A percentile compares a stretch with the other conserved stretches of the same genome.
Conservation (phyloP, 2,113 vertebrate species). For the Caretta caretta region DNA sequence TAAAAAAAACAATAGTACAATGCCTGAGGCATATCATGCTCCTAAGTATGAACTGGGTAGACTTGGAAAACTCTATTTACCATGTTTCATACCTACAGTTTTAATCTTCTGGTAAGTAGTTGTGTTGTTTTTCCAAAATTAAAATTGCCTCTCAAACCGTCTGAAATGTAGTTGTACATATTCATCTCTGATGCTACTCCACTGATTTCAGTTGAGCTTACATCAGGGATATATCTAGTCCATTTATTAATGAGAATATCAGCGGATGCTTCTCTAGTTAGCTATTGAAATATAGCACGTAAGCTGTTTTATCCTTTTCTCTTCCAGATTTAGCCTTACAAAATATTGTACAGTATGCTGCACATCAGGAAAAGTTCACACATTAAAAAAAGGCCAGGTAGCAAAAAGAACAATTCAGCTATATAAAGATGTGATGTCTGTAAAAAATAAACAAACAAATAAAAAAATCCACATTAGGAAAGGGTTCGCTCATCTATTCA, state of each 20-base stretch:
- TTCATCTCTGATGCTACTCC: background rate
- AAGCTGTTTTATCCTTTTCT: background rate
- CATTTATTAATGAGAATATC: background rate
- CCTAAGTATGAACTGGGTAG: background rate
- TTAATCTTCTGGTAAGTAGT: background rate
- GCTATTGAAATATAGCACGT: background rate
- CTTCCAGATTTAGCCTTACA: background rate
- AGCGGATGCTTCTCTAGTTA: conserved; percentile 11
- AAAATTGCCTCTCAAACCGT: background rate
- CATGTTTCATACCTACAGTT: background rate
- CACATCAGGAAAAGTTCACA: conserved; percentile 56
- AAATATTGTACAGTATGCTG: background rate
- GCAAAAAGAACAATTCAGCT: conserved; percentile 46
- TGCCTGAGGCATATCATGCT: background rate
- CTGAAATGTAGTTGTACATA: background rate
- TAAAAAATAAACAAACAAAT: background rate
- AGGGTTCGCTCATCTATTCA: conserved; percentile 4
- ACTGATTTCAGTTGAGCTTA: background rate
- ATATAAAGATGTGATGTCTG: conserved; percentile 10
- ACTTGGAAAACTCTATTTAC: background rate
- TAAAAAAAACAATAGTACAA: background rate
- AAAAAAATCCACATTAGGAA: conserved; percentile 11
- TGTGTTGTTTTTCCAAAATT: background rate
- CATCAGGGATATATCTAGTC: background rate
- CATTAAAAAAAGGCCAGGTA: conserved; percentile 41